These are phyloP conservation scores for Hyperoplus lanceolatus DNA, from an alignment of 2,797 vertebrate genomes.

Conservation along the genomic window DNA sequence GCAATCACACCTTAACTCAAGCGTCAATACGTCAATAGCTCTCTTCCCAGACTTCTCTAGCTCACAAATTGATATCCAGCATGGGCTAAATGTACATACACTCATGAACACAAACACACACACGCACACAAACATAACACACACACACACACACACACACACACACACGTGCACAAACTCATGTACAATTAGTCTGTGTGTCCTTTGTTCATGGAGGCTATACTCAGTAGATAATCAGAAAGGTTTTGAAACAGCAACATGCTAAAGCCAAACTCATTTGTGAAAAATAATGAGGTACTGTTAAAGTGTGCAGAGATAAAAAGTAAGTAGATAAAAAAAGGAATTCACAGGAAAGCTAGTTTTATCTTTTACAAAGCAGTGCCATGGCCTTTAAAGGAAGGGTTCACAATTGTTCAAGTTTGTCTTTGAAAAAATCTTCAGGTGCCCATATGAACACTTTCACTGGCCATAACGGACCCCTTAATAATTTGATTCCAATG, in stretches of 20 bases:
- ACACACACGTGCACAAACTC: neutral
- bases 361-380: neutral
- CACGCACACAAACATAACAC: neutral
- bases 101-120: neutral
- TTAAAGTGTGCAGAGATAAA: neutral
- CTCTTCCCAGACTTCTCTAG: constrained; percentile 30
- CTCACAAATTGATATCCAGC: constrained; percentile 55
- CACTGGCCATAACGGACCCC: neutral
- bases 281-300: neutral
- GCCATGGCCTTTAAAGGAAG: neutral
- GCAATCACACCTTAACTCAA: constrained; percentile 68
- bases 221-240: neutral
- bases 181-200: neutral
- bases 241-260: neutral
- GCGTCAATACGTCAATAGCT: constrained; percentile 65
- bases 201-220: neutral
- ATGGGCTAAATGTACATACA: constrained; percentile 40
- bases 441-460: neutral
- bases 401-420: neutral
- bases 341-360: neutral
- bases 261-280: neutral
- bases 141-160: neutral
- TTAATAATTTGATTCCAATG: neutral
- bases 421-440: neutral
- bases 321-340: neutral